Conservation (phyloP, 1,140 invertebrate species). For the Eurosta solidaginis region DNA sequence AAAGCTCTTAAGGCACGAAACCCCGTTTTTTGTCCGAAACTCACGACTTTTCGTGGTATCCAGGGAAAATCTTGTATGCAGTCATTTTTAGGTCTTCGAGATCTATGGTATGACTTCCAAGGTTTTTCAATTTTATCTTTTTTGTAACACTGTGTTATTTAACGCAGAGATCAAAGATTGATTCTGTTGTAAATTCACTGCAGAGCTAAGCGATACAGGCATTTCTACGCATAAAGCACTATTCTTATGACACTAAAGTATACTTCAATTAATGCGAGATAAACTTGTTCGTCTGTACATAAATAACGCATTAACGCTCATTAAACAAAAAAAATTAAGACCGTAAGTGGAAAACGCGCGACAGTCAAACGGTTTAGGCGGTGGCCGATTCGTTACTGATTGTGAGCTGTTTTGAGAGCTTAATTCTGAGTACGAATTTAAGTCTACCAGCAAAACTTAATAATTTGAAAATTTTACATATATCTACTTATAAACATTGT, state of each 20-base stretch:
- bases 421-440: constrained; percentile 9
- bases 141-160: too few species aligned
- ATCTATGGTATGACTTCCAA: too few species aligned
- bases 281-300: neutral
- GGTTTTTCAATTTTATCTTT: too few species aligned
- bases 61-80: too few species aligned
- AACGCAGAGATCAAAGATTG: neutral
- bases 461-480: neutral
- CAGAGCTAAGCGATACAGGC: neutral
- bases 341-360: neutral
- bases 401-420: neutral
- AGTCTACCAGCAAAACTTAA: constrained; percentile 4
- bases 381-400: constrained; percentile 22
- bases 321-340: neutral
- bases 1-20: too few species aligned
- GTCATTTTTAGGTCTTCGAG: too few species aligned
- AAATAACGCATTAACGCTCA: neutral
- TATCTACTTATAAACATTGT: neutral
- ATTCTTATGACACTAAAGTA: neutral
- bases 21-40: too few species aligned
- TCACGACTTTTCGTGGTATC: too few species aligned
- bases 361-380: neutral
- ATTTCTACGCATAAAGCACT: neutral
- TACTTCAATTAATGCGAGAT: constrained; percentile 16
- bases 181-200: neutral